Base-by-base conservation (phyloP, 2,797 vertebrate species). In the Siniperca scherzeri region DNA sequence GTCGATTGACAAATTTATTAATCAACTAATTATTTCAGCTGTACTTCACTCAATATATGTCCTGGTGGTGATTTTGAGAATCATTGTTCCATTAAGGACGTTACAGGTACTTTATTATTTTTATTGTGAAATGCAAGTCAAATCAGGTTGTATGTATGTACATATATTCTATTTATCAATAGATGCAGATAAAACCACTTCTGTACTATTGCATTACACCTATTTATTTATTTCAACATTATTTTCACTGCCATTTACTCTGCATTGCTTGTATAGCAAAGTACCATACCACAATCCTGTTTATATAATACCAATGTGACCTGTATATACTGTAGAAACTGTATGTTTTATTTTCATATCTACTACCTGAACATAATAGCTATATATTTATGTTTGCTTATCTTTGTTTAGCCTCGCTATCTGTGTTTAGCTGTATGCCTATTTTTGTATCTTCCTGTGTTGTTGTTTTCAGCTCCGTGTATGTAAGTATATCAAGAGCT, bases 331-430 rank as follows among this genome's bases (percentile, higher is more conserved):
- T 67, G 40, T 21, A 65, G 19, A 61, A 57, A 60, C 53, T 60
- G 48, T 72, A 59, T 56, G 13, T 61, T 60, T 53, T 67, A 59
- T 81, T 64, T 64, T 38, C 33, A 55, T 74, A 61, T 67, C 21
- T 48, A 12, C 12, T 52, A 67, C 60, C 25, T 74, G 22, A 68
- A 64, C 11, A 22, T 62, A 70, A 76, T 33, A 48, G 50, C 30
- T 46, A 25, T n/a, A 40, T 70, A 57, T 77, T 80, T 81, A 62
- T 52, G 56, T 55, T 64, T 36, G 59, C 22, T 38, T 36, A 27
- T 70, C 66, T 71, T 38, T 74, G 60, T 87, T 74, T 60, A 55
- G 30, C 17, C 12, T 8, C 48, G 30, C 72, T 77, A 19, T 74
- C 38, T 72, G 30, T 70, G 67, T 78, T 75, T 50, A 59, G 1